Base-by-base conservation (phyloP, 2,888 invertebrate genomes). In the Pyrgus malvae region DNA sequence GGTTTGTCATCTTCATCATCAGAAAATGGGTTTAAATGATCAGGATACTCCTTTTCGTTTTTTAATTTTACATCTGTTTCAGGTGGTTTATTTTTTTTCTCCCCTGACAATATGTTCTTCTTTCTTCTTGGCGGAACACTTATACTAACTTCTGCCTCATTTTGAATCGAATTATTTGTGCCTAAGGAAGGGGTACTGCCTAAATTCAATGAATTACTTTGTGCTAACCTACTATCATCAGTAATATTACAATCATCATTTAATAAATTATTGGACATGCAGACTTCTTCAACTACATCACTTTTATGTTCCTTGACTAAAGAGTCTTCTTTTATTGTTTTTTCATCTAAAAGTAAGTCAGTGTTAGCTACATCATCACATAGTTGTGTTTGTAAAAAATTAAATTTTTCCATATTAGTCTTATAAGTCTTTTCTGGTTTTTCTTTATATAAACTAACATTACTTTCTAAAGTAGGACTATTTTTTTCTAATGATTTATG, bases 21-120 rank as follows among this genome's bases (percentile, higher is more conserved):
- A 27, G 92, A 93, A 83, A 97, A 97, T 3, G 97, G 97, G 90
- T 97, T 97, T 60, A 97, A 88, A 71, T 95, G 93, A 61, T 93
- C 93, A 0, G 97, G 97, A 85, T 97, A 96, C 60, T 76, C 64
- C 59, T 74, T 75, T 54, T 59, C 53, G 19, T 62, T 53, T 56
- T 66, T 69, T 3, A 58, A 54, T 37, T 61, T 50, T 51, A 59
- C 55, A 60, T 69, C 61, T 48, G 65, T 61, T 51, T 65, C 69
- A 55, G 59, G 48, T 33, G 54, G 29, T 41, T 64, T 62, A 55
- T 63, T 56, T 56, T 67, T 69, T 62, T 76, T 80, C 53, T 72
- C 74, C 46, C 56, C 44, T 19, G 68, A 56, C 1, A 65, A 60
- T 41, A 68, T 62, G 48, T 73, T 76, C 62, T 87, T 89, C 64